Evolutionary conservation across 1,140 invertebrate species (phyloP).

Genomic region (Nomia melanderi): DNA sequence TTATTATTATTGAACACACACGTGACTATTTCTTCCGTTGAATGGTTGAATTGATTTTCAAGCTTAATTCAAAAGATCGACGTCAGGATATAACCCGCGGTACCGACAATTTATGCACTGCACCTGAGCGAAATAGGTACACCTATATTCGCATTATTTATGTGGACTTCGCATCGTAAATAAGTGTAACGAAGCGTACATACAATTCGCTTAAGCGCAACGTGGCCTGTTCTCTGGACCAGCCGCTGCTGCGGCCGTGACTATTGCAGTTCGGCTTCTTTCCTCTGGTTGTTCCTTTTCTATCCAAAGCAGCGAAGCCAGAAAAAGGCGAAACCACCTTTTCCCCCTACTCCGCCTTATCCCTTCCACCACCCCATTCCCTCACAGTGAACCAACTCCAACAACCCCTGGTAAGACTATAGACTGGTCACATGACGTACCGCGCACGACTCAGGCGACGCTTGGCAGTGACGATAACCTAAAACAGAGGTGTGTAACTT

Average conservation of each 20-base stretch:
- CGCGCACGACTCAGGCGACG: no score
- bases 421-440: no score
- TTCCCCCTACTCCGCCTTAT: neutral
- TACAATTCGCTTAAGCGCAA: slow-evolving; percentile 52
- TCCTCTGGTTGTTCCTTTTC: no score
- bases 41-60: slow-evolving; percentile 21
- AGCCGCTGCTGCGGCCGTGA: no score
- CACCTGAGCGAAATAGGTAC: slow-evolving; percentile 33
- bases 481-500: no score
- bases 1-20: neutral
- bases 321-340: no score
- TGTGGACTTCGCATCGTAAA: slow-evolving; percentile 45
- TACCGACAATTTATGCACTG: slow-evolving; percentile 45
- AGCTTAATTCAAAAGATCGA: slow-evolving; percentile 10
- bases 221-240: slow-evolving; percentile 39
- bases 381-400: no score
- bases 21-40: neutral
- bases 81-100: slow-evolving; percentile 12
- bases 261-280: no score
- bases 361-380: neutral
- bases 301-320: no score
- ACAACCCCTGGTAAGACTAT: no score
- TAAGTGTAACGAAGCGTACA: slow-evolving; percentile 58
- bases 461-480: no score
- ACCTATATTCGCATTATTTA: slow-evolving; percentile 57